Conservation (phyloP, 1,140 invertebrate species). For the Pinna nobilis region DNA sequence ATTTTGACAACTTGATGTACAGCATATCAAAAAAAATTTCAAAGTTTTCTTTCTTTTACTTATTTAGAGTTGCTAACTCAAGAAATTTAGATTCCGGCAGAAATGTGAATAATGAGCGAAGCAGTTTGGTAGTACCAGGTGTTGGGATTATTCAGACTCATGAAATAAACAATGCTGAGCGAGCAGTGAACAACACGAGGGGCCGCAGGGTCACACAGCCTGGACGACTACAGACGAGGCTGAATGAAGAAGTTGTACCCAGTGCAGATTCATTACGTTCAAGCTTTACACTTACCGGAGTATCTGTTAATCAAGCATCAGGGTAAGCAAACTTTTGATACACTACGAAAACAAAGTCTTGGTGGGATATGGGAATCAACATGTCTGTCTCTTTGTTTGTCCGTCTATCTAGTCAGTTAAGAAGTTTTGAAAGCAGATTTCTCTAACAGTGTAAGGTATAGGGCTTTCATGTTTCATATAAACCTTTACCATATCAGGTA, state of each 20-base stretch:
- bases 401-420: too few relatives aligned
- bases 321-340: not conserved
- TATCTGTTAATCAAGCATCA: slow-evolving; percentile 23
- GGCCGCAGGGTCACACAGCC: slow-evolving; percentile 19
- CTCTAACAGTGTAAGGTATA: too few relatives aligned
- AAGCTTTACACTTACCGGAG: slow-evolving; percentile 33
- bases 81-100: not conserved
- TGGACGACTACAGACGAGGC: slow-evolving; percentile 2
- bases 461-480: too few relatives aligned
- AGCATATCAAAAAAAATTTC: not conserved
- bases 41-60: slow-evolving; percentile 6
- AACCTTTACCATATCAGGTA: too few relatives aligned
- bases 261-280: slow-evolving; percentile 11
- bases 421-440: too few relatives aligned
- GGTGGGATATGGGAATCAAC: too few relatives aligned
- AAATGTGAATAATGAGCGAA: not conserved
- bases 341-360: not conserved
- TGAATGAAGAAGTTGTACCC: not conserved
- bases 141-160: slow-evolving; percentile 26
- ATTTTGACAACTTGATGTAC: too few relatives aligned
- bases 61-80: slow-evolving; percentile 9
- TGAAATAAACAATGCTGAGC: slow-evolving; percentile 10
- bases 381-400: too few relatives aligned
- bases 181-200: slow-evolving; percentile 12
- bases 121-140: slow-evolving; percentile 29